Evolutionary conservation across 2,113 vertebrate genomes (phyloP).

Genomic region (Microcebus murinus): DNA sequence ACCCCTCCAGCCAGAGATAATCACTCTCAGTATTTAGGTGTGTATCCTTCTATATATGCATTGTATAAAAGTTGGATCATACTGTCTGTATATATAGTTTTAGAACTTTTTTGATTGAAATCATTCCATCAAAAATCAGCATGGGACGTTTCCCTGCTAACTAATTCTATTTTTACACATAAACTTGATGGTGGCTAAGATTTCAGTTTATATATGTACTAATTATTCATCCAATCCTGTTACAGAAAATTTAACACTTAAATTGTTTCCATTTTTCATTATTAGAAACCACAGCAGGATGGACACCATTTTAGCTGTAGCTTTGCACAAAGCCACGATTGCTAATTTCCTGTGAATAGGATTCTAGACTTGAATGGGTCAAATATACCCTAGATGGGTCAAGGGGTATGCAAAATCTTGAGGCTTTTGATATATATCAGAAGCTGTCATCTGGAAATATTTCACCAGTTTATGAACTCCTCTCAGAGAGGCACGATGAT

Average conservation of each 20-base stretch:
- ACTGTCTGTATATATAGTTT: not conserved
- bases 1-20: not conserved
- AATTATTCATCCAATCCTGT: not conserved
- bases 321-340: not conserved
- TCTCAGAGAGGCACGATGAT: not conserved
- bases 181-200: not conserved
- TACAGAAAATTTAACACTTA: not conserved
- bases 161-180: not conserved
- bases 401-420: not conserved
- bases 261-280: slow-evolving; percentile 10
- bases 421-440: not conserved
- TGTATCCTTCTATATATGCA: not conserved
- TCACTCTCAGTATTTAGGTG: not conserved
- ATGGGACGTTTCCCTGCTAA: not conserved
- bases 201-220: not conserved
- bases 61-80: not conserved
- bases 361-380: not conserved
- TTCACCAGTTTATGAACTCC: not conserved
- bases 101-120: not conserved
- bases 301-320: not conserved
- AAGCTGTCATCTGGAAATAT: not conserved
- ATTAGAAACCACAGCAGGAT: not conserved
- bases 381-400: not conserved
- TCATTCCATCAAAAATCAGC: too few relatives aligned
- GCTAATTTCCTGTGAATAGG: not conserved